A percentile compares a stretch with the other conserved stretches of the same genome.
These are phyloP conservation scores for Styela clava DNA, from an alignment of 23 tunicate species.

Conservation along the genomic window DNA sequence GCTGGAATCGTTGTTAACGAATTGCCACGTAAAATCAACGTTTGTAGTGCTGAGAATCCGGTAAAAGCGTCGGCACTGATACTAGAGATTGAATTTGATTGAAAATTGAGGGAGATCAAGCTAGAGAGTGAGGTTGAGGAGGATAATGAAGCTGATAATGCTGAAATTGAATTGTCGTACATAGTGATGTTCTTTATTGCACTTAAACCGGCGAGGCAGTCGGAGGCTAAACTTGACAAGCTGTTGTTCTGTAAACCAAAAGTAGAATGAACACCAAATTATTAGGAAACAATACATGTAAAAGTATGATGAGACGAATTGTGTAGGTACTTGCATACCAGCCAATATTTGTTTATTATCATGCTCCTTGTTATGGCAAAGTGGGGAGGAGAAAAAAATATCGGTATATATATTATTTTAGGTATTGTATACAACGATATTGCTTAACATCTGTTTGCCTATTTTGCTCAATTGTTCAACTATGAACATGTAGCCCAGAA, in stretches of 20 bases:
- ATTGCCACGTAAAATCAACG: conserved; percentile 47
- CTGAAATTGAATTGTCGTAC: conserved; percentile 29
- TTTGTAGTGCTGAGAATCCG: conserved; percentile 46
- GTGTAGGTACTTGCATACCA: too few species aligned
- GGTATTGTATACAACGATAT: too few species aligned
- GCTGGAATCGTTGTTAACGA: conserved; percentile 33
- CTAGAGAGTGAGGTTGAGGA: conserved; percentile 21
- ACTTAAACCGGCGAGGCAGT: conserved; percentile 60
- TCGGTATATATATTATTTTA: too few species aligned
- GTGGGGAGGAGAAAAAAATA: too few species aligned
- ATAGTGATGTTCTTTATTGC: conserved; percentile 41
- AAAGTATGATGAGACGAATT: too few species aligned
- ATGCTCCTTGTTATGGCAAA: too few species aligned
- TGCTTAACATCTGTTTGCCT: too few species aligned
- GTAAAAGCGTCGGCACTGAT: conserved; percentile 32
- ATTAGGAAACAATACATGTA: too few species aligned
- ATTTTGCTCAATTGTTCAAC: too few species aligned
- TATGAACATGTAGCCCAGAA: too few species aligned
- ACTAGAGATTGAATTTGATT: conserved; percentile 19
- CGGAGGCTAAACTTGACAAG: conserved; percentile 38
- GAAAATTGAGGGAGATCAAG: conserved; percentile 20
- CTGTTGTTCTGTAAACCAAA: conserved; percentile 39
- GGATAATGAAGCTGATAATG: conserved; percentile 29
- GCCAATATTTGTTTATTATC: too few species aligned
- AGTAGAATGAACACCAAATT: too few species aligned